Evolutionary conservation across 2,888 invertebrate species (phyloP).

Genomic region (Diarsia mendica): DNA sequence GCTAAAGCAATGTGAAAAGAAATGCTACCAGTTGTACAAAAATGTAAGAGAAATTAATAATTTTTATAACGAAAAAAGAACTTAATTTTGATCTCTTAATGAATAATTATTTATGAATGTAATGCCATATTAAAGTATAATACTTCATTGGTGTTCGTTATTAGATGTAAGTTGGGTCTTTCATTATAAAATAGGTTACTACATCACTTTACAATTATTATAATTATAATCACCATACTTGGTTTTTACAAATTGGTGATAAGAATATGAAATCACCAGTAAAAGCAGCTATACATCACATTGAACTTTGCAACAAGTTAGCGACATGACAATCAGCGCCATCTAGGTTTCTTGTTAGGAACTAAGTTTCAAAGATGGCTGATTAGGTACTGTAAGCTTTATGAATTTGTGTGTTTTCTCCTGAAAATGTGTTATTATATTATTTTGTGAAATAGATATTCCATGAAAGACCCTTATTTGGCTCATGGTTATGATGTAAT

Average conservation of each 20-base stretch:
- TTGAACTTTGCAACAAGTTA: neutral
- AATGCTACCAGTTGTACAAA: slow-evolving; percentile 51
- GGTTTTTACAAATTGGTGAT: slow-evolving; percentile 1
- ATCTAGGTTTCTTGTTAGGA: slow-evolving; percentile 42
- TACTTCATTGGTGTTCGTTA: slow-evolving; percentile 80
- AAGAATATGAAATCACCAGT: neutral
- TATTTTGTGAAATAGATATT: neutral
- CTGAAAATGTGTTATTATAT: neutral
- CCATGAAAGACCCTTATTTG: slow-evolving; percentile 48
- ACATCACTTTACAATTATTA: neutral
- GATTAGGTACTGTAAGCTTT: neutral
- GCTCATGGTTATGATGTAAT: slow-evolving; percentile 41
- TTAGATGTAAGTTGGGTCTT: slow-evolving; percentile 64
- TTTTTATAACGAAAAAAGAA: slow-evolving; percentile 68
- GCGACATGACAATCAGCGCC: slow-evolving; percentile 42
- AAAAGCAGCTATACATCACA: neutral
- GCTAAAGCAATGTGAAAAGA: slow-evolving; percentile 24
- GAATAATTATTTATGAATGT: slow-evolving; percentile 87
- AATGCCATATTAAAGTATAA: slow-evolving; percentile 90
- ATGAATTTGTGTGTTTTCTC: slow-evolving; percentile 9
- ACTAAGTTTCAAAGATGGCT: slow-evolving; percentile 50
- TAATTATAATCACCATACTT: neutral
- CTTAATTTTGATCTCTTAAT: slow-evolving; percentile 88
- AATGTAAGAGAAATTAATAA: slow-evolving; percentile 66
- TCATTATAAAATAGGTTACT: slow-evolving; percentile 25